Base-by-base conservation (phyloP, 1,140 invertebrate genomes). In the Drosophila sproati region DNA sequence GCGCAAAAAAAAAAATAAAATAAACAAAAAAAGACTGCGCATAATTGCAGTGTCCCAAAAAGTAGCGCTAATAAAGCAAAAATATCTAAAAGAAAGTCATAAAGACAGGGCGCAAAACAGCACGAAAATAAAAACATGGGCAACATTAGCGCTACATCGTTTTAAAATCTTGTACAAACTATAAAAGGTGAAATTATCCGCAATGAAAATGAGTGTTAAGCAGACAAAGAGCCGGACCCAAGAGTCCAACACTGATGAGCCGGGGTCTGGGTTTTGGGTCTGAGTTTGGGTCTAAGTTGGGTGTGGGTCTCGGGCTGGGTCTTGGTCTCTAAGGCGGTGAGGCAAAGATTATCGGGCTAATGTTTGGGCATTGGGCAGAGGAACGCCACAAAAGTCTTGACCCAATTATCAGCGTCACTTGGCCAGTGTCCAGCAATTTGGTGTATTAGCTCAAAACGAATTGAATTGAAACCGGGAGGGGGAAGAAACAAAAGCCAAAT, bases 141-240 rank as follows among this genome's bases (percentile, higher is more conserved):
- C 77, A 89, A 89, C 83, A 83, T 89, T 85, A 87, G 61, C 68
- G 77, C 62, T 66, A 83, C 83, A 88, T 89, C 83, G 82, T 82
- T 82, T 87, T 72, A 77, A 62, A 80, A 20, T 67, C 77, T 78
- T 63, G 63, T 82, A 75, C 57, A 31, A 56, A 61, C 57, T 57
- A 60, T 71, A 63, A 87, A 89, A 80, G 88, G 85, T 80, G 85
- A 88, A 89, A 85, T 88, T 89, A 75, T 76, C 55, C 63, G 50
- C 81, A 69, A 78, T 72, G 70, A 72, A 71, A 67, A 73, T 67
- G 64, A 61, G 64, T 47, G 34, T 57, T 60, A 47, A 66, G 47
- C 43, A 60, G 39, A 63, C 55, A 73, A 76, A 71, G 51, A 75
- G 68, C 61, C 83, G 80, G 85, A 88, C 82, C 55, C 52, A 35